Evolutionary conservation across 1,140 invertebrate genomes (phyloP), one percentile per base, ranked within the genome.

Genomic region (Bilobella aurantiaca): DNA sequence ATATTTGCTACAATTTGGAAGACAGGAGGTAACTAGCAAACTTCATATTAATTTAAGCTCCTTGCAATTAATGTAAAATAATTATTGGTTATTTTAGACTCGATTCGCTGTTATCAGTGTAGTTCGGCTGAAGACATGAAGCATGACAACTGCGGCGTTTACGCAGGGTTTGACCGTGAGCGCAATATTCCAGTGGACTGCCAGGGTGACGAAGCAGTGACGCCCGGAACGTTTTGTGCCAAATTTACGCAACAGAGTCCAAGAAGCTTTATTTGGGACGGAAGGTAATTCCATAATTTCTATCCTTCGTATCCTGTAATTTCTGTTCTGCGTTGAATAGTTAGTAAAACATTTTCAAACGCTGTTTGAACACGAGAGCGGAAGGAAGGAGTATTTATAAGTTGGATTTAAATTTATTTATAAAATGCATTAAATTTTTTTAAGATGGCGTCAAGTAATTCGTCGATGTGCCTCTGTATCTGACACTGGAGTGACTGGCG

Each of bases 221-320:
- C 89, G 77, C 90, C 90, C 59, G 91, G 91, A n/a, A 90, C 90
- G 3, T 94, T 96, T 77, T 96, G 91, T 78, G 90, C 93, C 77
- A 94, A 94, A 80, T 80, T 90, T 18, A 87, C 88, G 0, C 87
- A 92, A 73, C 91, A 96, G 77, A 85, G 91, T 56, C 91, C 91
- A 0, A 83, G 85, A 76, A 91, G 91, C 73, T 94, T 94, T 75
- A 91, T 95, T 75, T 95, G 91, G 71, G 71, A 73, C 62, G 71
- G 71, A 53, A 70, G 71, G 71, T 69, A 32, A 46, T 3, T 56
- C 16, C 2, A 78, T 72, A 74, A n/a, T n/a, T n/a, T n/a, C n/a
- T n/a, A n/a, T n/a, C n/a, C n/a, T n/a, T n/a, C n/a, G n/a, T n/a
- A n/a, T n/a, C n/a, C n/a, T n/a, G n/a, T n/a, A n/a, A n/a, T n/a